These are phyloP conservation scores for Holacanthella duospinosa DNA, from an alignment of 2,888 invertebrate genomes.

Conservation along the genomic window DNA sequence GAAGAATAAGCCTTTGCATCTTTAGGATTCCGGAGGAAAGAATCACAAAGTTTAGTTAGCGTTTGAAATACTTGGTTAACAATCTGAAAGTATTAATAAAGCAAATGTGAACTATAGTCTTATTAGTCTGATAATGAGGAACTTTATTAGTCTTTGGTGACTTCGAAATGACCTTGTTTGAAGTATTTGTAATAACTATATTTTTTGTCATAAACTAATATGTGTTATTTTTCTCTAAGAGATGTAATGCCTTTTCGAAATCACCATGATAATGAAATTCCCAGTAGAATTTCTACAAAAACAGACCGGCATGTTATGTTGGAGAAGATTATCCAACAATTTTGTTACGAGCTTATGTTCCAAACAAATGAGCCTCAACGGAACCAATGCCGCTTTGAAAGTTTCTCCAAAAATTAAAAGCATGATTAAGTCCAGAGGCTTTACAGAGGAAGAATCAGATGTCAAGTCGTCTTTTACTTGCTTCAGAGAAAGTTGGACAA, in stretches of 20 bases:
- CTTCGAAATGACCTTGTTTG: too few relatives aligned
- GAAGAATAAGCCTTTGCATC: conserved; percentile 16
- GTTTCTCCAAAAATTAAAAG: conserved; percentile 20
- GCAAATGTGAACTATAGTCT: too few relatives aligned
- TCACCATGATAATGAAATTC: too few relatives aligned
- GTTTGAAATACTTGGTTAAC: conserved; percentile 19
- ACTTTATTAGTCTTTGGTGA: too few relatives aligned
- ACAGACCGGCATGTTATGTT: conserved; percentile 15
- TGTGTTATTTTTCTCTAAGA: too few relatives aligned
- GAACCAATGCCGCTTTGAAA: not conserved
- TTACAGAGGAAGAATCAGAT: not conserved
- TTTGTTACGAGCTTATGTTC: conserved; percentile 6
- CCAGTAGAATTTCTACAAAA: too few relatives aligned
- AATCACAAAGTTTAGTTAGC: conserved; percentile 14
- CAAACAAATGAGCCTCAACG: conserved; percentile 5
- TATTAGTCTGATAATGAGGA: too few relatives aligned
- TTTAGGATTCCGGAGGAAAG: conserved; percentile 12
- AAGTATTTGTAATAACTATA: too few relatives aligned
- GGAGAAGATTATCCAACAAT: conserved; percentile 15
- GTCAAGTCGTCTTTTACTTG: conserved; percentile 20
- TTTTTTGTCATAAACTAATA: too few relatives aligned
- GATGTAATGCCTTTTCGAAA: too few relatives aligned
- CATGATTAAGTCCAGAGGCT: conserved; percentile 22
- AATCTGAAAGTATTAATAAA: conserved; percentile 14
- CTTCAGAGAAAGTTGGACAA: too few relatives aligned